Base-by-base conservation (phyloP, 2,113 vertebrate species). In the Solea senegalensis region DNA sequence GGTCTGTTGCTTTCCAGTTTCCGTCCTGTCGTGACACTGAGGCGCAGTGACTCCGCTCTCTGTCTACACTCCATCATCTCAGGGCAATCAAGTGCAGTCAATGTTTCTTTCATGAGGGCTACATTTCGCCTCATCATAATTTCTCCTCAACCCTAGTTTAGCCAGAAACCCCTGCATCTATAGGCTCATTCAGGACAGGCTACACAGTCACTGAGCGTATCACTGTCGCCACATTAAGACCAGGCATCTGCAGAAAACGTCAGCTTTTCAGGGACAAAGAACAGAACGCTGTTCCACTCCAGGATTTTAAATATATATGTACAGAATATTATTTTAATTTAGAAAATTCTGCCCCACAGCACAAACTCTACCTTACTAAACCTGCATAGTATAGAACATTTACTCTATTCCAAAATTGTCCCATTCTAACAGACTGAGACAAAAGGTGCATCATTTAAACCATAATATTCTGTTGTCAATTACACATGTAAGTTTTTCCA, bases 91-190 rank as follows among this genome's bases (percentile, higher is more conserved):
- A 69, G 70, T 39, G 60, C 74, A 80, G 55, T 90, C 85, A 86
- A 81, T 89, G 87, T 82, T 72, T 82, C 87, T 85, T 88, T 86
- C 86, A 90, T 82, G 46, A 66, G 80, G 48, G 73, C 63, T 57
- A 62, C 75, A 11, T 71, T 77, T 67, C 43, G 26, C 79, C 82
- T 84, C 80, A 61, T 82, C 77, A 15, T 78, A 86, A 79, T 86
- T 88, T 80, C 74, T 82, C 54, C 76, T 78, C 40, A 11, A 43
- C 72, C 52, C 61, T 76, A 51, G 67, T 68, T 65, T 43, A 62
- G 84, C 80, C 81, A 82, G 76, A 74, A 76, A 78, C 44, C 52
- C 11, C 72, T 12, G 77, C 52, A 80, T 90, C 85, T 89, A 83
- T 86, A 76, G 85, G 76, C 74, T 85, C 87, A 84, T 86, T 90